A percentile compares a stretch with the other conserved stretches of the same genome.
Evolutionary conservation across 2,113 vertebrate genomes (phyloP).

Genomic region (Odontesthes bonariensis): DNA sequence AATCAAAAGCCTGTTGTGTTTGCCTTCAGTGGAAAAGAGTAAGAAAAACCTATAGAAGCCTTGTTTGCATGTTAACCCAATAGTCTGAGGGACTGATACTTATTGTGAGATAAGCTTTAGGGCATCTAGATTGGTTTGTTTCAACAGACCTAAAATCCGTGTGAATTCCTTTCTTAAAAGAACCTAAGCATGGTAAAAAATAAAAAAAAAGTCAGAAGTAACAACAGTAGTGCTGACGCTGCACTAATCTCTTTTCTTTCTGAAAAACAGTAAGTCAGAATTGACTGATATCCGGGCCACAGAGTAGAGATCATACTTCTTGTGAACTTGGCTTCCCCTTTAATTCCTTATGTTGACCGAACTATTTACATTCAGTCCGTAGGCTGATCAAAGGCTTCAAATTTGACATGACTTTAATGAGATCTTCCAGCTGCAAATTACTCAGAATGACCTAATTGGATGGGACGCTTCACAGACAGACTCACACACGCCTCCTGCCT

Average conservation of each 20-base stretch:
- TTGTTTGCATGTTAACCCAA: neutral
- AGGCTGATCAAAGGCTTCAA: slow-evolving; percentile 55
- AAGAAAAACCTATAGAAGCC: neutral
- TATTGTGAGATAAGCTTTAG: neutral
- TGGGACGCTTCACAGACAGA: slow-evolving; percentile 19
- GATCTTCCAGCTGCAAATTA: slow-evolving; percentile 43
- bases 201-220: neutral
- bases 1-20: neutral
- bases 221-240: neutral
- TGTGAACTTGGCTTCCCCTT: slow-evolving; percentile 26
- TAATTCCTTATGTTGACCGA: slow-evolving; percentile 11
- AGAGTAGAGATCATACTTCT: slow-evolving; percentile 11
- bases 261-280: slow-evolving; percentile 14
- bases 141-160: neutral
- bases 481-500: neutral
- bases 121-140: neutral
- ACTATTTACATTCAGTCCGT: slow-evolving; percentile 41
- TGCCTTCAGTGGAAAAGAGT: neutral
- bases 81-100: neutral
- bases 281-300: slow-evolving; percentile 15
- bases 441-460: slow-evolving; percentile 60
- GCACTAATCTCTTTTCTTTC: neutral
- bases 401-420: slow-evolving; percentile 57
- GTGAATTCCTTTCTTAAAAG: neutral
- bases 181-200: neutral